Conservation (phyloP, 2,888 invertebrate genomes). For the Myopa tessellatipennis region DNA sequence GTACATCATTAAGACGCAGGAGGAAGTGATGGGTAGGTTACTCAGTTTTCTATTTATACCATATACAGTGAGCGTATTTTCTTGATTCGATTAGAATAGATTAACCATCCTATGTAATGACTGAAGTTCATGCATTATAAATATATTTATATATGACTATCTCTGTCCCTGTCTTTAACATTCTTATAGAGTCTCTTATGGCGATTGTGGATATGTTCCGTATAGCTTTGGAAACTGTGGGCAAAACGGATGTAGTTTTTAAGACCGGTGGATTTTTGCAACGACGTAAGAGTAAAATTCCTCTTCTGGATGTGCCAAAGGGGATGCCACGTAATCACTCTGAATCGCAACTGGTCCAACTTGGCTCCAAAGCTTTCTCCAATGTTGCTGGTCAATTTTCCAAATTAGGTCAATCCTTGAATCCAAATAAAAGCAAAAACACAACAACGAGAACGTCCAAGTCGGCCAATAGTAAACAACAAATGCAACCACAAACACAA, state of each 20-base stretch:
- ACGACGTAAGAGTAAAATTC: conserved; percentile 73
- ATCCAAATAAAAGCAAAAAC: conserved; percentile 67
- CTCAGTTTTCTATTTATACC: too few species aligned
- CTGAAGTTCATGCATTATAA: too few species aligned
- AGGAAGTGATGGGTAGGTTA: conserved; percentile 82
- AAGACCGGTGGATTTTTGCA: conserved; percentile 78
- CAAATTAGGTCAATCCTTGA: conserved; percentile 74
- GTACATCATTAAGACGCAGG: conserved; percentile 85
- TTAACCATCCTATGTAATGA: too few species aligned
- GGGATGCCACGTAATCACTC: conserved; percentile 80
- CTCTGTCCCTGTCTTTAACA: too few species aligned
- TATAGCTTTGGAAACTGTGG: conserved; percentile 82
- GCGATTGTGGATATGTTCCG: conserved; percentile 89
- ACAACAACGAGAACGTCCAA: conserved; percentile 41
- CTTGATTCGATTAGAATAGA: too few species aligned
- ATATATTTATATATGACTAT: too few species aligned
- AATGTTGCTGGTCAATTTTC: conserved; percentile 90
- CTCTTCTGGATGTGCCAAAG: conserved; percentile 63
- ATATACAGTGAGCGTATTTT: too few species aligned
- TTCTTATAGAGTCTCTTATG: conserved; percentile 81
- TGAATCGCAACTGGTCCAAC: conserved; percentile 86
- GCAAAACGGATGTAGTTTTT: conserved; percentile 75
- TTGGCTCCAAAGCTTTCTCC: conserved; percentile 86
- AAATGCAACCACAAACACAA: conserved; percentile 56
- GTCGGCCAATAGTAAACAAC: conserved; percentile 52